Evolutionary conservation across 2,797 vertebrate genomes (phyloP).

Genomic region (Zonotrichia albicollis): DNA sequence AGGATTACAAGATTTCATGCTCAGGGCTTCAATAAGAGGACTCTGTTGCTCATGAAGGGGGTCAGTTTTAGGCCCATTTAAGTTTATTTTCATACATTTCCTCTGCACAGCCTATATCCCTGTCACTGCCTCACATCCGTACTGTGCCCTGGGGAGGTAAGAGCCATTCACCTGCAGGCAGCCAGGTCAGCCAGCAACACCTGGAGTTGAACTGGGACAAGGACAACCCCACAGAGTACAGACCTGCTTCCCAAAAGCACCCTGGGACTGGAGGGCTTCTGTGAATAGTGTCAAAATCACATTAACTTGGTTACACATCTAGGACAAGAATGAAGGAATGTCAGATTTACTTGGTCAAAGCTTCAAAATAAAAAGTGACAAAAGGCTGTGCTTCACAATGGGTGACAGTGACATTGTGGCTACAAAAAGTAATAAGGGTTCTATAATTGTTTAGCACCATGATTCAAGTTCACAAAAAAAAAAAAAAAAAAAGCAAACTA

Average conservation of each 20-base stretch:
- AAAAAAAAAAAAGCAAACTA: not conserved
- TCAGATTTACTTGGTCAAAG: not conserved
- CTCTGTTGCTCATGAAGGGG: fast-evolving
- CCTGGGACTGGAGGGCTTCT: fast-evolving
- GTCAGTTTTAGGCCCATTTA: not conserved
- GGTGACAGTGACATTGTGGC: not conserved
- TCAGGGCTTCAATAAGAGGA: not conserved
- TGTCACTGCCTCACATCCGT: not conserved
- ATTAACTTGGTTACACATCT: not conserved
- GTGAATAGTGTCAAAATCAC: not conserved
- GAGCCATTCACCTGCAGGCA: not conserved
- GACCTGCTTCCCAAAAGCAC: not conserved
- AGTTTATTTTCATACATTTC: not conserved
- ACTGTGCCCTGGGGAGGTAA: not conserved
- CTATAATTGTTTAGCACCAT: not conserved
- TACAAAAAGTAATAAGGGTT: not conserved
- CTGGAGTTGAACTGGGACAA: not conserved
- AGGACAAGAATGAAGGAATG: not conserved
- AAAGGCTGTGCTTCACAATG: not conserved
- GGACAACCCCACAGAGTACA: not conserved
- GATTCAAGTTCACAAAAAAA: not conserved
- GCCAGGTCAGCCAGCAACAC: not conserved
- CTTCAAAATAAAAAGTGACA: not conserved
- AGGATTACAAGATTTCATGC: not conserved
- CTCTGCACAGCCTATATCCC: not conserved